Evolutionary conservation across 2,113 vertebrate species (phyloP).

Genomic region (Upupa epops): DNA sequence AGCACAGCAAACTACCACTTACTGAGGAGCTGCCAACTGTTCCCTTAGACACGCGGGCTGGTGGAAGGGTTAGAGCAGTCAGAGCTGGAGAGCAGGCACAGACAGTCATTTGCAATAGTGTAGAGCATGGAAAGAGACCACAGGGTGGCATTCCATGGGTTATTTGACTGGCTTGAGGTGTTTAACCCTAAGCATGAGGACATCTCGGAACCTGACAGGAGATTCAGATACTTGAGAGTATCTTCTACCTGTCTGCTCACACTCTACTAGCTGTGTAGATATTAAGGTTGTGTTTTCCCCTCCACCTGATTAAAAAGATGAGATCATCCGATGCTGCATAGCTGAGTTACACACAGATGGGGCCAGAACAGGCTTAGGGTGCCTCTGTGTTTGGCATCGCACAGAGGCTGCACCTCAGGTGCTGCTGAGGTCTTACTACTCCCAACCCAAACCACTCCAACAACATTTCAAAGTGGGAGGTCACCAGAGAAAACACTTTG

Average conservation of each 20-base stretch:
- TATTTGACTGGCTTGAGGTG: not conserved
- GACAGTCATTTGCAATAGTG: not conserved
- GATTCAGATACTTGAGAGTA: not conserved
- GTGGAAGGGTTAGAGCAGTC: slow-evolving; percentile 82
- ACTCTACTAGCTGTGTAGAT: no score
- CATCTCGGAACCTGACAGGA: not conserved
- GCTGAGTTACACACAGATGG: no score
- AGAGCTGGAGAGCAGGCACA: slow-evolving; percentile 36
- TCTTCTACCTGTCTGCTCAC: no score
- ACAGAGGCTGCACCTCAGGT: not conserved
- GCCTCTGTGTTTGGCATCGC: not conserved
- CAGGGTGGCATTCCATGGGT: not conserved
- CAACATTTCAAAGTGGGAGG: not conserved
- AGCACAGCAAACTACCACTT: slow-evolving; percentile 84
- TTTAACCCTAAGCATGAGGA: not conserved
- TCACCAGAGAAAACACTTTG: not conserved
- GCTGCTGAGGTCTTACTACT: not conserved
- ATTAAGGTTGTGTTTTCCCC: no score
- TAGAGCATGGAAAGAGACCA: not conserved
- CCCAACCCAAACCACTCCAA: not conserved
- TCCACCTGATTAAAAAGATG: no score
- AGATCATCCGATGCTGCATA: no score
- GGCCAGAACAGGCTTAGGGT: not conserved
- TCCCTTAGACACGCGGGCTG: slow-evolving; percentile 87
- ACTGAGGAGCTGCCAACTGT: slow-evolving; percentile 83